Conservation (phyloP, 2,888 invertebrate species). For the Gymnosoma rotundatum region DNA sequence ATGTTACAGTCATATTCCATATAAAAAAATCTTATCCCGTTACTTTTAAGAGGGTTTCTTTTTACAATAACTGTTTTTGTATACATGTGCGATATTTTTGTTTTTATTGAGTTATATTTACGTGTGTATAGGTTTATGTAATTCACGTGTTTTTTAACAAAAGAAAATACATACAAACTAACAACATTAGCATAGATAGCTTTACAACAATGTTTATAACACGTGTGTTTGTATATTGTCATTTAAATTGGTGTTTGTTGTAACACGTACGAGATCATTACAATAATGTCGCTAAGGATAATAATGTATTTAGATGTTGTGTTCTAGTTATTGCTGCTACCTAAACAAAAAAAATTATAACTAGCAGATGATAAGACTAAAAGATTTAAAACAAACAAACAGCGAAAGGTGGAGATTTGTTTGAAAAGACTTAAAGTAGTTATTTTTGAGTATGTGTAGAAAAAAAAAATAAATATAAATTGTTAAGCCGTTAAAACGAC, state of each 20-base stretch:
- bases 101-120: conserved; percentile 65
- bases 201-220: conserved; percentile 1
- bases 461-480: no score
- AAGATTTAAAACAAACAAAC: conserved; percentile 55
- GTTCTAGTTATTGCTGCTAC: conserved; percentile 25
- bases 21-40: conserved; percentile 72
- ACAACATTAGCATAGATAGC: neutral
- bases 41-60: conserved; percentile 77
- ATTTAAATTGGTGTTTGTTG: conserved; percentile 51
- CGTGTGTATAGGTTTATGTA: conserved; percentile 59
- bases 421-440: neutral
- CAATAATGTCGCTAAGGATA: conserved; percentile 68
- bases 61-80: conserved; percentile 74
- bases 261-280: conserved; percentile 68
- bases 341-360: conserved; percentile 15
- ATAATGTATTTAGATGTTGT: conserved; percentile 52
- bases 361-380: conserved; percentile 25
- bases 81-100: conserved; percentile 21
- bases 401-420: conserved; percentile 17
- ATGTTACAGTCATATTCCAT: neutral
- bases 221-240: conserved; percentile 6
- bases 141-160: conserved; percentile 45
- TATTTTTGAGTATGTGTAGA: neutral
- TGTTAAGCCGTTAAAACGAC: no score
- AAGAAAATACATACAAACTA: neutral